Evolutionary conservation across 2,888 invertebrate genomes (phyloP), one percentile per base, ranked within the genome.

Genomic region (Augiades crinisus): DNA sequence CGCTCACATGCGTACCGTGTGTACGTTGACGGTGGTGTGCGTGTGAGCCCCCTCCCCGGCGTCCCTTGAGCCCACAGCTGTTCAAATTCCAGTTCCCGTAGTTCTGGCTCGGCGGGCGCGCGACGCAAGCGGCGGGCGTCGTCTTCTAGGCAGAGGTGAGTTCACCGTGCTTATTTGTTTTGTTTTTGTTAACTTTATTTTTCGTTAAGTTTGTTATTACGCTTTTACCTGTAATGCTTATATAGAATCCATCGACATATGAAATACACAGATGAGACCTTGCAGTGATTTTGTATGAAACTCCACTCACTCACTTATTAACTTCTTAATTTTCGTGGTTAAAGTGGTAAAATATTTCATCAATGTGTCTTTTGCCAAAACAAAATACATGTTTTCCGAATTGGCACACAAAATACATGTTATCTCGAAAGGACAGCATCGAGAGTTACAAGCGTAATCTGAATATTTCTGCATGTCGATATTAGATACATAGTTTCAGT

Each of bases 51-150:
- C 58, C 67, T 64, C 71, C 70, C 70, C 70, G 62, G 72, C 71
- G 74, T 77, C 78, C 73, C 71, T 70, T 85, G 73, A 87, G 76
- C 76, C 81, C 75, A 70, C 82, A 89, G 88, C 85, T 88, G 91
- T 80, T 92, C 91, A 75, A 81, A 89, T 82, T 91, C 90, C 78
- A 91, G 91, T 64, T 90, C 91, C 62, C 88, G 91, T 72, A 82
- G 87, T 68, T 81, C 87, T 70, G 71, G 82, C 59, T 81, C 86
- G 33, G 79, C 81, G 52, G 78, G 81, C 55, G 73, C 83, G 47
- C 66, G 83, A 43, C 82, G 87, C 74, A 86, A 85, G 74, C 68
- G 80, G 63, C 72, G 82, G 57, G 81, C 82, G 1, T 84, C 89
- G 50, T 83, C 88, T 36, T 83, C 87, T 36, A 75, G 81, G 57